phyloP scores from a whole-genome alignment of 2,888 invertebrate genomes.

The Ephialtes manifestator region DNA sequence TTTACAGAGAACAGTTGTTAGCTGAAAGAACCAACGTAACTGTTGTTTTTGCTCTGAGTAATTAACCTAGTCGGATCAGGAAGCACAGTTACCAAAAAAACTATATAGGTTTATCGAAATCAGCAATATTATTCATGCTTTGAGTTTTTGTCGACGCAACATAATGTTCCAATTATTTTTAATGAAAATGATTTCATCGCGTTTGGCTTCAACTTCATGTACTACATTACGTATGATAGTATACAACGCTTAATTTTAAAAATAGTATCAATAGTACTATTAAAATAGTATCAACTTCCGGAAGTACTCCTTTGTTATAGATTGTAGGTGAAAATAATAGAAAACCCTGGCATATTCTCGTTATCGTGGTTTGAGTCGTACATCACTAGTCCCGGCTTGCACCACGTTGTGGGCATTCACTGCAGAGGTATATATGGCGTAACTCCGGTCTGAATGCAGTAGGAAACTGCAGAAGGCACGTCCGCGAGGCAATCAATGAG shows the following conservation, averaged over 20 bases:
- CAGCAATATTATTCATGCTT: background rate
- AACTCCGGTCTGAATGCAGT: slow-evolving; percentile 52
- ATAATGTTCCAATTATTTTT: too few species aligned
- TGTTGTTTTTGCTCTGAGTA: slow-evolving; percentile 13
- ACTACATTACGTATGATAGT: too few species aligned
- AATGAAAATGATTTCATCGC: too few species aligned
- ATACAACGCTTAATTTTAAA: too few species aligned
- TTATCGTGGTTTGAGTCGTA: slow-evolving; percentile 52
- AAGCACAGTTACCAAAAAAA: background rate
- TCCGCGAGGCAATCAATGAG: slow-evolving; percentile 79
- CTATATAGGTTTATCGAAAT: background rate
- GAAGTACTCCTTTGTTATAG: slow-evolving; percentile 17
- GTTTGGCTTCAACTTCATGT: too few species aligned
- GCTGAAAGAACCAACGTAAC: background rate
- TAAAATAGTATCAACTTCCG: background rate
- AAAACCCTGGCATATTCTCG: slow-evolving; percentile 43
- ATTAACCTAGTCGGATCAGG: background rate
- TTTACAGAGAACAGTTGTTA: background rate
- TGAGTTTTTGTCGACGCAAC: background rate
- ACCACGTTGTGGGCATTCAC: background rate
- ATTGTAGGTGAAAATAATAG: background rate
- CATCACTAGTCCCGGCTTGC: slow-evolving; percentile 28
- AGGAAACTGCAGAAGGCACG: slow-evolving; percentile 79
- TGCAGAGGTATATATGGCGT: slow-evolving; percentile 42
- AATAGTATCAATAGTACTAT: too few species aligned